A percentile compares a stretch with the other conserved stretches of the same genome.
Conservation (phyloP, 2,797 vertebrate species). For the Amblyopsis hoosieri region DNA sequence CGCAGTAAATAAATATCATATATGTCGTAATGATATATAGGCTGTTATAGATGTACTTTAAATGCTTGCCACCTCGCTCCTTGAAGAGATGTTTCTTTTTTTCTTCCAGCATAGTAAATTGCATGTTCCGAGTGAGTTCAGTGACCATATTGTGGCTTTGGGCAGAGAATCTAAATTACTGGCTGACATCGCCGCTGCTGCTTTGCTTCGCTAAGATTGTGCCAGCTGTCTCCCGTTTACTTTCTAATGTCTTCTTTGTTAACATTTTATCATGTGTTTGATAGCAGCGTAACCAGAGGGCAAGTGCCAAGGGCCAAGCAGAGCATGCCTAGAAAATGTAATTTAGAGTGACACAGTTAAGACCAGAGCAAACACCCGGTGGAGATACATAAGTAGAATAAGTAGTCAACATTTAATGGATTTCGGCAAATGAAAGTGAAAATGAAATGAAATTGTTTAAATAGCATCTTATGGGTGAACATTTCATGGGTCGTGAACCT, state of each 20-base stretch:
- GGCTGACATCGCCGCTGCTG: constrained; percentile 73
- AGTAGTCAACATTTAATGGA: constrained; percentile 18
- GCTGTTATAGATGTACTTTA: too few relatives aligned
- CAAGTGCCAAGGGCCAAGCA: constrained; percentile 56
- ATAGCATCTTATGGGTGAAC: too few relatives aligned
- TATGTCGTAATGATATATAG: too few relatives aligned
- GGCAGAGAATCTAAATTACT: constrained; percentile 70
- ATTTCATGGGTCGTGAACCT: constrained; percentile 18
- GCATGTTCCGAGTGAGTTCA: constrained; percentile 45
- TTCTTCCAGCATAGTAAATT: too few relatives aligned
- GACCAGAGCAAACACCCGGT: constrained; percentile 32
- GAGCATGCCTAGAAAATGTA: constrained; percentile 33
- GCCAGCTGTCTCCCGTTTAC: constrained; percentile 73
- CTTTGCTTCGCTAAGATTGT: constrained; percentile 66
- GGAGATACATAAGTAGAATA: constrained; percentile 25
- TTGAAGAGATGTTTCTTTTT: too few relatives aligned
- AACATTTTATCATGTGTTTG: constrained; percentile 69
- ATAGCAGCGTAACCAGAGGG: constrained; percentile 67
- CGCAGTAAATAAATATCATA: too few relatives aligned
- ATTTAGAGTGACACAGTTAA: constrained; percentile 32
- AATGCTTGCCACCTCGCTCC: too few relatives aligned
- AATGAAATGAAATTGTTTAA: neutral
- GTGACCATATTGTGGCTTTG: constrained; percentile 77
- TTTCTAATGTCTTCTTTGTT: constrained; percentile 78
- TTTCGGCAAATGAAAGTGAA: constrained; percentile 1